Base-by-base conservation (phyloP, 35 echinoderm and acorn worm species). In the Apostichopus japonicus region DNA sequence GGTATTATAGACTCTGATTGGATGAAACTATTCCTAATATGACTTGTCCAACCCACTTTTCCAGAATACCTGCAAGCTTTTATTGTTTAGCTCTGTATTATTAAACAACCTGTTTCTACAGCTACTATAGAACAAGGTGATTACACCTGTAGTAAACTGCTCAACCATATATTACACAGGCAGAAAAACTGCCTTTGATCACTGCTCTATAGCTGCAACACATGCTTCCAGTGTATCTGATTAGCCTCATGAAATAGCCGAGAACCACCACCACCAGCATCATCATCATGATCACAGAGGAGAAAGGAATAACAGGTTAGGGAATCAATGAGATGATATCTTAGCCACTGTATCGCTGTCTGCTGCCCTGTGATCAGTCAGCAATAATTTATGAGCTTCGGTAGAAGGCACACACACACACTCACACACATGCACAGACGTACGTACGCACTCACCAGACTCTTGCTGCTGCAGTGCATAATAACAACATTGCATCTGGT, bases 381-480 rank as follows among this genome's bases (percentile, higher is more conserved):
- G 17, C 81, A 84, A 59, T 84, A 84, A 84, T 84, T 84, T 84
- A 84, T 84, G 81, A 84, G 81, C 55, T 57, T 51, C 22, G 54
- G 4, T 58, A 54, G 51, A 58, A 75, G 71, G 6, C 71, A 7
- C 71, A 73, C 71, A n/a, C 57, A 59, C 11, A 59, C 57, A 61
- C 57, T 61, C 33, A 44, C 33, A 44, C 33, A 44, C 33, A 44
- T 44, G 33, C 33, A 44, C 33, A 44, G 33, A 44, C 33, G 33
- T 44, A 44, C 71, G 16, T 19, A 75, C 21, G 7, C 57, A 61
- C 11, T 9, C 57, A 59, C 57, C 13, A 61, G 57, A 61, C 57
- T 61, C 13, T 44, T 44, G 33, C 71, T 4, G 22, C 71, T 21
- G 71, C 21, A 75, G 71, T 75, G 71, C 71, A 75, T 75, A 75